Evolutionary conservation across 1,140 invertebrate species (phyloP).

Genomic region (Macrobrachium nipponense): DNA sequence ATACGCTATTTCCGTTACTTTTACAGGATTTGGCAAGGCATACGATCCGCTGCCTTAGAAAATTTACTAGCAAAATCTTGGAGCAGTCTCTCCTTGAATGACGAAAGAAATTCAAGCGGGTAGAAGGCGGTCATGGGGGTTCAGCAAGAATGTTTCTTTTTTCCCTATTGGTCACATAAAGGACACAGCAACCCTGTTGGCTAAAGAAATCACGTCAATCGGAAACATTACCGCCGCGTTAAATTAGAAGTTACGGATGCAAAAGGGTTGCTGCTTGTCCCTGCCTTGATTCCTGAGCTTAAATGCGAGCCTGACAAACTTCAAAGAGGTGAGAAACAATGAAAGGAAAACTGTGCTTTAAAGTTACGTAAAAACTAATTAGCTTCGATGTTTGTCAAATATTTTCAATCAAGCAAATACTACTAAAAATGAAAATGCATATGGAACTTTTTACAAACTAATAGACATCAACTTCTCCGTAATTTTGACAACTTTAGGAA

Average conservation of each 20-base stretch:
- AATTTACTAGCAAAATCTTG: background rate
- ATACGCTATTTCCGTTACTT: too few species aligned
- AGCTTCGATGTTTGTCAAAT: too few species aligned
- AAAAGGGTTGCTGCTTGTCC: constrained; percentile 38
- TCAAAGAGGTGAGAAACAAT: background rate
- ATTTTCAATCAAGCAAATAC: too few species aligned
- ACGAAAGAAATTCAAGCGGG: constrained; percentile 13
- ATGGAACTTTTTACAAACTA: too few species aligned
- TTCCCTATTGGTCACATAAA: constrained; percentile 27
- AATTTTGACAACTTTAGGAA: too few species aligned
- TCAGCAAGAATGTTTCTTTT: background rate
- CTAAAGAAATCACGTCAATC: constrained; percentile 1
- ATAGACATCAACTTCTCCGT: too few species aligned
- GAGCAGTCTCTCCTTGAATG: constrained; percentile 13
- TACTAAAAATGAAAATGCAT: too few species aligned
- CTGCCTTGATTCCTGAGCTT: constrained; percentile 60
- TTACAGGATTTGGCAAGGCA: too few species aligned
- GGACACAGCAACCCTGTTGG: background rate
- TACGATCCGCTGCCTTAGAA: too few species aligned
- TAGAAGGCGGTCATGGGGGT: constrained; percentile 14
- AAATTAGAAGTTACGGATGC: constrained; percentile 28
- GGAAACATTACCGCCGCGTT: constrained; percentile 3
- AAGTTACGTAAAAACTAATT: too few species aligned
- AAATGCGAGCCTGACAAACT: constrained; percentile 43
- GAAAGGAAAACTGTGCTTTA: too few species aligned